Percentiles rank a stretch among this genome's conserved stretches.
phyloP scores from a whole-genome alignment of 2,888 invertebrate species.

The Pollenia griseotomentosa region DNA sequence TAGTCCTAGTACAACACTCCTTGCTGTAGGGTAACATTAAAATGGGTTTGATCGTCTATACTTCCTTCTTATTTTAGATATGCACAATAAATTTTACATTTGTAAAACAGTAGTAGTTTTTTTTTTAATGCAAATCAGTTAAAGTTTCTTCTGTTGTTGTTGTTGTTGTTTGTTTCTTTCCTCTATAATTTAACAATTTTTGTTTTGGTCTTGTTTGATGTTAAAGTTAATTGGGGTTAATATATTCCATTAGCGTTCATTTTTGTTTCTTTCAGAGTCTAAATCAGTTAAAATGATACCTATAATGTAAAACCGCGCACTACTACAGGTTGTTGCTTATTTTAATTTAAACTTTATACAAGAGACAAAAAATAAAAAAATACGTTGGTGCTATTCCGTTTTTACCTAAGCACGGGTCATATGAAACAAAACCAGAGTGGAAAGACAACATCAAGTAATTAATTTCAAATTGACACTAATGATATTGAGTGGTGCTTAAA shows the following conservation, averaged over 20 bases:
- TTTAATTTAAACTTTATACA: neutral
- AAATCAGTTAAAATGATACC: conserved; percentile 18
- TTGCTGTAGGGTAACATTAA: no score
- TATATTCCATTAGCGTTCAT: conserved; percentile 67
- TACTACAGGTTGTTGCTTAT: conserved; percentile 24
- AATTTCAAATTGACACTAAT: conserved; percentile 61
- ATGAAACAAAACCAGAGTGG: conserved; percentile 13
- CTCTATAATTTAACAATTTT: conserved; percentile 37
- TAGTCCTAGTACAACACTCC: no score
- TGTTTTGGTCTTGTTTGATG: conserved; percentile 46
- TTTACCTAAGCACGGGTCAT: conserved; percentile 52
- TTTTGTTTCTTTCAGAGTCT: conserved; percentile 12
- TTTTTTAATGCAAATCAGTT: conserved; percentile 44
- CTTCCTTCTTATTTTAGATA: no score
- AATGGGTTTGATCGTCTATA: no score
- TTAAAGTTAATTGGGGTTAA: conserved; percentile 71
- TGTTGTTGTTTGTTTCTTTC: conserved; percentile 8
- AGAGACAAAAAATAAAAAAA: neutral
- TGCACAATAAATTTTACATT: neutral
- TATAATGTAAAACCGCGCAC: conserved; percentile 10
- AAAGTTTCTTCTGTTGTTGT: neutral
- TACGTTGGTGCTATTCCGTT: conserved; percentile 5
- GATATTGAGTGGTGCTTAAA: conserved; percentile 38
- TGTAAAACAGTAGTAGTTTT: conserved; percentile 41
- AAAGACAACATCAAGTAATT: conserved; percentile 45